Evolutionary conservation across 2,797 vertebrate species (phyloP).

Genomic region (Clarias fuscus): DNA sequence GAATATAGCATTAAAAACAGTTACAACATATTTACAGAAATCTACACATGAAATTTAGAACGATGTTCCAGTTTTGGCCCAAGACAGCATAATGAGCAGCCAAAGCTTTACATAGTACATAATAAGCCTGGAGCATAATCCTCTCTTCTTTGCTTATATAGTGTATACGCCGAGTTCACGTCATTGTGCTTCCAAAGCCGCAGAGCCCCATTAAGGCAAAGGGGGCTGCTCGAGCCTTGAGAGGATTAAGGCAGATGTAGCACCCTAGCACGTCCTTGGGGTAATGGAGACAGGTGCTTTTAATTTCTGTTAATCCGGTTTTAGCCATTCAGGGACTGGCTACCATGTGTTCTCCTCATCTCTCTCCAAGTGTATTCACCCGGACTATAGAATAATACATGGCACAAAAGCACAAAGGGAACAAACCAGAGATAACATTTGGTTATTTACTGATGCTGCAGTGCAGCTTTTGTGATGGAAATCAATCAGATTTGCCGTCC

Average conservation of each 20-base stretch:
- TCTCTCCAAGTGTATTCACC: slow-evolving; percentile 68
- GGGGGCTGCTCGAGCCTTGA: slow-evolving; percentile 54
- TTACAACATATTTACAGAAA: not conserved
- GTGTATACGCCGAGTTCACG: slow-evolving; percentile 19
- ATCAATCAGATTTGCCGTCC: slow-evolving; percentile 42
- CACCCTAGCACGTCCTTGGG: slow-evolving; percentile 61
- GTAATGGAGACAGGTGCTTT: slow-evolving; percentile 74
- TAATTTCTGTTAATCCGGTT: slow-evolving; percentile 76
- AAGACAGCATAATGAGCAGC: slow-evolving; percentile 26
- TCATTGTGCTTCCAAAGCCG: slow-evolving; percentile 36
- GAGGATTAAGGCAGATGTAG: slow-evolving; percentile 75
- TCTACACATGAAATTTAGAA: not conserved
- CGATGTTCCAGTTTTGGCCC: not conserved
- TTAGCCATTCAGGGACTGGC: slow-evolving; percentile 66
- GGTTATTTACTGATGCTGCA: slow-evolving; percentile 48
- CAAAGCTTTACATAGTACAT: not conserved
- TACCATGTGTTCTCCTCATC: slow-evolving; percentile 65
- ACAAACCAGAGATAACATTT: slow-evolving; percentile 48
- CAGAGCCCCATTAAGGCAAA: slow-evolving; percentile 48
- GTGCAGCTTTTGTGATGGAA: slow-evolving; percentile 56
- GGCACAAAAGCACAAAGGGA: slow-evolving; percentile 42
- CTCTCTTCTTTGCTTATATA: slow-evolving; percentile 19
- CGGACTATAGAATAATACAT: slow-evolving; percentile 69
- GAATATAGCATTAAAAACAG: not conserved
- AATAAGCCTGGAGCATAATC: slow-evolving; percentile 36